Base-by-base conservation (phyloP, 1,140 invertebrate genomes). In the Pogonomyrmex californicus region DNA sequence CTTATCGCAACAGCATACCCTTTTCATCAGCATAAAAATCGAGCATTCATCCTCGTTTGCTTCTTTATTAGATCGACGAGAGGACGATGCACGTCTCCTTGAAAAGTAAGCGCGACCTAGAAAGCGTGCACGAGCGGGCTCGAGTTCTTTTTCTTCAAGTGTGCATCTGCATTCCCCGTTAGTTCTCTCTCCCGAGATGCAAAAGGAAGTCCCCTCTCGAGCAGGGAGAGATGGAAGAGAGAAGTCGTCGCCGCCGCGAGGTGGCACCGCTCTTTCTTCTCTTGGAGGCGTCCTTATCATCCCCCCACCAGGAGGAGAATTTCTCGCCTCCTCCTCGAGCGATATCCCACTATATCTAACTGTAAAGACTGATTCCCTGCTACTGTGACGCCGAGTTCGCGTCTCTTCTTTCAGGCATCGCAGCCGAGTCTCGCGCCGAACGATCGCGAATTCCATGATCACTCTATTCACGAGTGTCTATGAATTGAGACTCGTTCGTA, bases 21-120 rank as follows among this genome's bases (percentile, higher is more conserved):
- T 23, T 23, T 23, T 23, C 36, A 58, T 70, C 36, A 10, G 41
- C 9, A 63, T 36, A 78, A 47, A 78, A 47, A 36, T 65, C 36
- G 23, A 10, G 36, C 44, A 65, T 56, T 33, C 2, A 44, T 44
- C 36, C 44, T 66, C 4, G 23, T 6, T 51, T 23, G 14, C 38
- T 41, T 70, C 14, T 56, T 23, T 56, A 58, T 36, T 33, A 41
- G 0, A 70, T 33, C 14, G 38, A 23, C 30, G 77, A 66, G 44
- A 58, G 38, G 68, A 51, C 38, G 41, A 44, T 44, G n/a, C 65
- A 30, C 54, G 56, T 44, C 54, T 73, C 14, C 36, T 75, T 78
- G 68, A 63, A 87, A 87, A 87, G 68, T 87, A 71, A 71, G 60
- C 68, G 66, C 70, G 86, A 87, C 86, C 79, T 85, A 87, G 78